Percentiles rank a stretch among this genome's conserved stretches.
These are phyloP conservation scores for Aegotheles bennettii DNA, from an alignment of 2,113 vertebrate genomes.

Conservation along the genomic window DNA sequence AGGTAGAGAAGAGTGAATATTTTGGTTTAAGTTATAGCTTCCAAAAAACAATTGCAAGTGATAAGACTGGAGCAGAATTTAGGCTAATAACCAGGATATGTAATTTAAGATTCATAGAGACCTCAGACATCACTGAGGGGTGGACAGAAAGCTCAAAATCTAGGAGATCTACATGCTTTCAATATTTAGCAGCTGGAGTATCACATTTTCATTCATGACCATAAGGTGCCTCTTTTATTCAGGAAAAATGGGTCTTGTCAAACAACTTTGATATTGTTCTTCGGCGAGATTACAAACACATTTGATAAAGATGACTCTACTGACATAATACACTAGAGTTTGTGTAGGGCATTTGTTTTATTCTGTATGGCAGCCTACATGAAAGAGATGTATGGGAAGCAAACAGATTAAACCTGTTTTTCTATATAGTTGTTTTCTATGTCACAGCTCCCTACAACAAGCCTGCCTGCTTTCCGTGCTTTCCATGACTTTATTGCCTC, in stretches of 20 bases:
- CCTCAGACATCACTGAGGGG: background rate
- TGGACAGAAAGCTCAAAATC: background rate
- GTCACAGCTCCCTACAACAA: background rate
- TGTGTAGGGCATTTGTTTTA: background rate
- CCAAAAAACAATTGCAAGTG: background rate
- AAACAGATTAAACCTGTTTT: background rate
- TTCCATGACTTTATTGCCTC: background rate
- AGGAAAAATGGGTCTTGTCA: conserved; percentile 6
- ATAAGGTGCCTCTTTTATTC: background rate
- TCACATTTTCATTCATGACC: conserved; percentile 17
- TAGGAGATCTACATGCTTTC: background rate
- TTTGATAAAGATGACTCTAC: conserved; percentile 6
- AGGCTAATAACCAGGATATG: background rate
- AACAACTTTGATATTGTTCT: background rate
- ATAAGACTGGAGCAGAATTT: background rate
- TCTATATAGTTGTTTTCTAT: background rate
- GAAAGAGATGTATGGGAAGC: background rate
- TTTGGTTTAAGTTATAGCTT: background rate
- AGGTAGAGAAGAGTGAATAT: background rate
- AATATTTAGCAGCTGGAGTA: background rate
- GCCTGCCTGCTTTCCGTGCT: background rate
- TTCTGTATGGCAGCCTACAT: background rate
- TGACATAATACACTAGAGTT: background rate
- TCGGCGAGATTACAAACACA: background rate
- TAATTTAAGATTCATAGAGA: background rate